These are phyloP conservation scores for Acipenser oxyrinchus DNA, from an alignment of 2,797 vertebrate genomes.

Conservation along the genomic window DNA sequence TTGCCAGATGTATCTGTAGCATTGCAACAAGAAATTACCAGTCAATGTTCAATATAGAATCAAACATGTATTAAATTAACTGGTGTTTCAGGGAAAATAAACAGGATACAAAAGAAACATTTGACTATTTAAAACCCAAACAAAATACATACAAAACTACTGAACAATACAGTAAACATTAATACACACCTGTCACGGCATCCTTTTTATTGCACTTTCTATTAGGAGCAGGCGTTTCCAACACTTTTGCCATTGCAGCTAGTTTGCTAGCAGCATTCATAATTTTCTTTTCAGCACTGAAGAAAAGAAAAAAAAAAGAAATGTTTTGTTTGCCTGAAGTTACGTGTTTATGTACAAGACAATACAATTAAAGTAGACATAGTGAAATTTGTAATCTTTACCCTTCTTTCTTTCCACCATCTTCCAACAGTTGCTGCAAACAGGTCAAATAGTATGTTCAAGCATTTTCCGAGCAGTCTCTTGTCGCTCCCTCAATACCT, in stretches of 20 bases:
- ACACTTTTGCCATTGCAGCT: slow-evolving; percentile 81
- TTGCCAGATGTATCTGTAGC: no score
- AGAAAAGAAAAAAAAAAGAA: slow-evolving; percentile 18
- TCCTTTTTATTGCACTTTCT: slow-evolving; percentile 40
- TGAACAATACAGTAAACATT: no score
- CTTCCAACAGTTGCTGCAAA: slow-evolving; percentile 83
- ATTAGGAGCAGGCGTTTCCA: slow-evolving; percentile 73
- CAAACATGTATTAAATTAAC: no score
- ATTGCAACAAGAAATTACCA: no score
- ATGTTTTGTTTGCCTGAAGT: neutral
- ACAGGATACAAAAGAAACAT: no score
- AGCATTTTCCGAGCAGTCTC: slow-evolving; percentile 85
- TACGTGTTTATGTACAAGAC: neutral
- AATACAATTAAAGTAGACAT: neutral
- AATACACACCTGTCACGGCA: neutral
- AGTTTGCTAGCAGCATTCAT: slow-evolving; percentile 87
- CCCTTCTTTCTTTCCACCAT: slow-evolving; percentile 69
- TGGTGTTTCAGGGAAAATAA: no score
- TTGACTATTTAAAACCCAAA: no score
- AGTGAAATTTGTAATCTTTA: slow-evolving; percentile 32
- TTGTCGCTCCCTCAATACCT: slow-evolving; percentile 78
- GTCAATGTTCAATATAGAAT: no score
- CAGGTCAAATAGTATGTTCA: slow-evolving; percentile 84
- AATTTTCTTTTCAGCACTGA: slow-evolving; percentile 89
- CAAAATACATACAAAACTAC: no score